Evolutionary conservation across 2,113 vertebrate species (phyloP).

Genomic region (Myrmecobius fasciatus): DNA sequence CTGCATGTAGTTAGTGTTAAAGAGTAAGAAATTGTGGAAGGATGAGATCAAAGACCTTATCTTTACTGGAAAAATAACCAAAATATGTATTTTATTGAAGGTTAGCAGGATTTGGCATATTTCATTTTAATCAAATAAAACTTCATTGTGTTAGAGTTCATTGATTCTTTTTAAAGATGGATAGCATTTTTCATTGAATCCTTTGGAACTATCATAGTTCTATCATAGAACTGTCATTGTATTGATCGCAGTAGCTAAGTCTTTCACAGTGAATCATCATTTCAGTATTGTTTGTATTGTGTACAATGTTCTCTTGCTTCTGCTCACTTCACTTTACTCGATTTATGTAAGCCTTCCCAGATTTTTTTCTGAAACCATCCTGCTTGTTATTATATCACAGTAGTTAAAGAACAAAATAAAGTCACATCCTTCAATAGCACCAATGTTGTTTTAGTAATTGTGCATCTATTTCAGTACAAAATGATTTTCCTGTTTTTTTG

Average conservation of each 20-base stretch:
- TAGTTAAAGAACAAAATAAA: constrained; percentile 17
- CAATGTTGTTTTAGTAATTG: neutral
- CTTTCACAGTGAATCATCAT: neutral
- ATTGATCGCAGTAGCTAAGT: neutral
- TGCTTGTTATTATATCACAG: neutral
- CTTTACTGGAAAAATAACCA: neutral
- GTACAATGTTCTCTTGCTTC: neutral
- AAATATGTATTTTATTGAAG: neutral
- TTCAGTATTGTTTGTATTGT: neutral
- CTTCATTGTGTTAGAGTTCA: neutral
- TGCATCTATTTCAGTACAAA: constrained; percentile 28
- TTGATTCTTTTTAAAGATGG: neutral
- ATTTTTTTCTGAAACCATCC: neutral
- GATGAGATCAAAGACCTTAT: neutral
- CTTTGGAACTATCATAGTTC: neutral
- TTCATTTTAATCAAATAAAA: neutral
- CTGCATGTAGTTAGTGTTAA: neutral
- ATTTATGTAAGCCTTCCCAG: neutral
- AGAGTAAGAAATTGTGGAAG: neutral
- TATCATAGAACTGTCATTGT: neutral
- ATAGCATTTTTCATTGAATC: neutral
- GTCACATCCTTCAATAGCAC: neutral
- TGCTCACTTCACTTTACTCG: neutral
- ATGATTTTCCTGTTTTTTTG: constrained; percentile 10
- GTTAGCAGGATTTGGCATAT: neutral